Evolutionary conservation across 2,113 vertebrate species (phyloP).

Genomic region (Toxotes chatareus): DNA sequence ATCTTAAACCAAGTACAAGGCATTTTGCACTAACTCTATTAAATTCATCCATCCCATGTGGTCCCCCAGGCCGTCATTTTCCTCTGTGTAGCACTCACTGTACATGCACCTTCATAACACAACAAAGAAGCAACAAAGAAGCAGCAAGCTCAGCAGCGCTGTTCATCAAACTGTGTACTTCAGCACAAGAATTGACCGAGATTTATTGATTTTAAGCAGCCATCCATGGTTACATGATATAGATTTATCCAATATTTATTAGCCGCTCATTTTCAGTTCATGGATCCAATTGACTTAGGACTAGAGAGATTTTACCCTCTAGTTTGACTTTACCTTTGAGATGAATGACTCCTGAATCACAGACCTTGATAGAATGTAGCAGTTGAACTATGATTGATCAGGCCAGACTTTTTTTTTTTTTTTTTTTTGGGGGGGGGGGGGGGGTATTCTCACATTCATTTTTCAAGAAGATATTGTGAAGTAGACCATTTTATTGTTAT

Average conservation of each 20-base stretch:
- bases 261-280: slow-evolving; percentile 20
- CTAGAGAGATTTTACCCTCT: slow-evolving; percentile 27
- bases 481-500: slow-evolving; percentile 38
- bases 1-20: fast-evolving
- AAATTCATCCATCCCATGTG: slow-evolving; percentile 3
- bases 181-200: slow-evolving; percentile 17
- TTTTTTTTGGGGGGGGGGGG: too few relatives aligned
- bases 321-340: slow-evolving; percentile 36
- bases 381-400: slow-evolving; percentile 34
- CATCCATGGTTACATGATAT: background rate
- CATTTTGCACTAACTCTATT: slow-evolving; percentile 33
- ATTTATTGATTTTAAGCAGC: slow-evolving; percentile 54
- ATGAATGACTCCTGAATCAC: slow-evolving; percentile 27
- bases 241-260: slow-evolving; percentile 51
- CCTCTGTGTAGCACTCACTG: slow-evolving; percentile 6
- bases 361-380: slow-evolving; percentile 17
- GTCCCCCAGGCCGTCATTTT: slow-evolving; percentile 33
- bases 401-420: slow-evolving; percentile 5
- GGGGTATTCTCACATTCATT: slow-evolving; percentile 32
- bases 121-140: slow-evolving; percentile 53
- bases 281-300: slow-evolving; percentile 37
- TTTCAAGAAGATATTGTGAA: slow-evolving; percentile 30
- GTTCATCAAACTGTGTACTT: slow-evolving; percentile 24
- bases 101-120: background rate
- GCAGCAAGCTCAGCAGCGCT: slow-evolving; percentile 44